phyloP scores from a whole-genome alignment of 2,113 vertebrate genomes.

The Perca fluviatilis region DNA sequence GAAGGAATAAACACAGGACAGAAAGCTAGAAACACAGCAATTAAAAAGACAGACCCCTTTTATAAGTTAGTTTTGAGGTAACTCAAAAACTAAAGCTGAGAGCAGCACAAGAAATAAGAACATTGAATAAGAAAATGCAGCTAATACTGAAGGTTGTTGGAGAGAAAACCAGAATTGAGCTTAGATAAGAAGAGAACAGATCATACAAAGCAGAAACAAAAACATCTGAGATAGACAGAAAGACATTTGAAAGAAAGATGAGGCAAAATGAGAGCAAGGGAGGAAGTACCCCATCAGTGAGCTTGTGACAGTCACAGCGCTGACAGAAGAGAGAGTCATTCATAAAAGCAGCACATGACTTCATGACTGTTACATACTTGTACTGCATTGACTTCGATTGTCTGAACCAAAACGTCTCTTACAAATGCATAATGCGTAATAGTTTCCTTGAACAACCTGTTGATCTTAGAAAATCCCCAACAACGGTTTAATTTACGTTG shows the following conservation, averaged over 20 bases:
- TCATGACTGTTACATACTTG: slow-evolving; percentile 72
- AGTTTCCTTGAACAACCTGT: slow-evolving; percentile 11
- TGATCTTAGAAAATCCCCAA: not conserved
- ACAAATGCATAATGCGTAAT: not conserved
- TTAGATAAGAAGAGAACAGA: not conserved
- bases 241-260: slow-evolving; percentile 29
- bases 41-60: not conserved
- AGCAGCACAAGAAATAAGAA: not conserved
- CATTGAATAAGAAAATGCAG: not conserved
- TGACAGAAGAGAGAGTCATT: slow-evolving; percentile 76
- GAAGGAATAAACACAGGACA: not conserved
- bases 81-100: not conserved
- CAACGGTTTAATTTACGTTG: not conserved
- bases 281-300: slow-evolving; percentile 67
- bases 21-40: not conserved
- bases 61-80: not conserved
- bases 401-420: slow-evolving; percentile 27
- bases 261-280: slow-evolving; percentile 32
- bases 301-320: slow-evolving; percentile 79
- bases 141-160: not conserved
- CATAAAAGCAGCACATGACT: slow-evolving; percentile 81
- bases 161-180: not conserved
- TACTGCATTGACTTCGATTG: slow-evolving; percentile 37
- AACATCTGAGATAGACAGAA: slow-evolving; percentile 29
- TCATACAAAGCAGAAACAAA: slow-evolving; percentile 9